Conservation (phyloP, 2,888 invertebrate species). For the Subacronicta megacephala region DNA sequence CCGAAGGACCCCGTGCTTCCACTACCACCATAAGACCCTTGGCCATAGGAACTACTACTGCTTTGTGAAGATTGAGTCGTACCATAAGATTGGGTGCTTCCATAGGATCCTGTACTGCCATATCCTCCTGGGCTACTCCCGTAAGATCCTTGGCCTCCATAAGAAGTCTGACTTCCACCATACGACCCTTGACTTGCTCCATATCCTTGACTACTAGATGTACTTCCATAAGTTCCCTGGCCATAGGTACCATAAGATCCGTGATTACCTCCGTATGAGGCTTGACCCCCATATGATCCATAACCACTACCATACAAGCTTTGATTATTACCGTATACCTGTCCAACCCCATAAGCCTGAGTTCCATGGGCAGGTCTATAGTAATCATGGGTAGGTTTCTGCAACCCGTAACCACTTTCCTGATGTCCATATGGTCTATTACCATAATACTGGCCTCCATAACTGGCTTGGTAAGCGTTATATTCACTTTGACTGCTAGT, state of each 20-base stretch:
- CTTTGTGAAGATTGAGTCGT: neutral
- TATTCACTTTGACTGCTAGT: constrained; percentile 34
- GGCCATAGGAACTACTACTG: constrained; percentile 23
- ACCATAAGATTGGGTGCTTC: constrained; percentile 23
- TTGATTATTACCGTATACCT: constrained; percentile 25
- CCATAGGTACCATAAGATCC: constrained; percentile 34
- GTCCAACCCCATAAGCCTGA: constrained; percentile 27
- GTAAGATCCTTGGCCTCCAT: constrained; percentile 11
- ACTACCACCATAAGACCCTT: constrained; percentile 24
- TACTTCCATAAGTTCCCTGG: constrained; percentile 41
- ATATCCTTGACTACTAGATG: constrained; percentile 24
- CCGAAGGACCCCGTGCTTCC: constrained; percentile 29
- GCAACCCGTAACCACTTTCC: constrained; percentile 37
- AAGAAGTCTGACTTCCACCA: constrained; percentile 10
- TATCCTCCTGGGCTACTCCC: constrained; percentile 5
- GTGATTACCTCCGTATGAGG: constrained; percentile 21
- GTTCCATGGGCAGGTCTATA: constrained; percentile 24
- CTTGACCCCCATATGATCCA: constrained; percentile 9
- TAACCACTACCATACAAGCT: constrained; percentile 28
- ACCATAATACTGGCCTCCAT: constrained; percentile 27
- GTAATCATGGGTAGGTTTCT: constrained; percentile 31
- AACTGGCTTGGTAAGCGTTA: constrained; percentile 26
- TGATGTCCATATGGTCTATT: constrained; percentile 26
- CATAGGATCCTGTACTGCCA: constrained; percentile 11
- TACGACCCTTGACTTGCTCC: constrained; percentile 20